A percentile compares a stretch with the other conserved stretches of the same genome.
Evolutionary conservation across 2,888 invertebrate genomes (phyloP).

Genomic region (Netelia fuscicornis): DNA sequence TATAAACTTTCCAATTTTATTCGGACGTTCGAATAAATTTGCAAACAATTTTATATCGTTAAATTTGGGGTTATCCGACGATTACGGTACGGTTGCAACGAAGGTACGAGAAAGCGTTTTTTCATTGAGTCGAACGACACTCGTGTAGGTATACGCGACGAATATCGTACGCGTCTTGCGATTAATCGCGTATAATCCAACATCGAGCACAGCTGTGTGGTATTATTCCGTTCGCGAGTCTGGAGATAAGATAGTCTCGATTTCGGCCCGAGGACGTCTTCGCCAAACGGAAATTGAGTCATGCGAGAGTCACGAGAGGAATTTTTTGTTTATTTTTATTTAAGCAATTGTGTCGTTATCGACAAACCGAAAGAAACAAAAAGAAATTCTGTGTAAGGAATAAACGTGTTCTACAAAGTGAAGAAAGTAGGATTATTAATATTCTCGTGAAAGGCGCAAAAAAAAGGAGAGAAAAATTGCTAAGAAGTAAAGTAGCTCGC

Average conservation of each 20-base stretch:
- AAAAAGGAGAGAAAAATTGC: neutral
- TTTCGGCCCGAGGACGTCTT: slow-evolving; percentile 1
- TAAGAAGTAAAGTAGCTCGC: neutral
- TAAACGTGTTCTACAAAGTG: too few relatives aligned
- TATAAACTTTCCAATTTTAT: slow-evolving; percentile 48
- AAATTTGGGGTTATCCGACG: neutral
- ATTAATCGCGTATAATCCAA: slow-evolving; percentile 45
- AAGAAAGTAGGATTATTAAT: too few relatives aligned
- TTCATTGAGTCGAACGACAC: slow-evolving; percentile 31
- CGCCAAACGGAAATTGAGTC: neutral
- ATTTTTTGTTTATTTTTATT: neutral
- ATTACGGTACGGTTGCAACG: neutral
- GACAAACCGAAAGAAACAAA: neutral
- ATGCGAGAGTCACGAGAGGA: neutral
- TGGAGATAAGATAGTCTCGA: neutral
- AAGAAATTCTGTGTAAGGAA: too few relatives aligned
- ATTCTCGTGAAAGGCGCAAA: neutral
- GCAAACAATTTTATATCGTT: neutral
- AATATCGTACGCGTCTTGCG: slow-evolving; percentile 24
- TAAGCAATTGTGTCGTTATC: neutral
- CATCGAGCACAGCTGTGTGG: slow-evolving; percentile 40
- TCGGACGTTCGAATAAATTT: slow-evolving; percentile 7
- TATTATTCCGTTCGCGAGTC: slow-evolving; percentile 51
- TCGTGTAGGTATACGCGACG: neutral
- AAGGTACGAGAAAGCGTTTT: neutral